Evolutionary conservation across 2,113 vertebrate species (phyloP), one percentile per base, ranked within the genome.

Genomic region (Nematolebias whitei): DNA sequence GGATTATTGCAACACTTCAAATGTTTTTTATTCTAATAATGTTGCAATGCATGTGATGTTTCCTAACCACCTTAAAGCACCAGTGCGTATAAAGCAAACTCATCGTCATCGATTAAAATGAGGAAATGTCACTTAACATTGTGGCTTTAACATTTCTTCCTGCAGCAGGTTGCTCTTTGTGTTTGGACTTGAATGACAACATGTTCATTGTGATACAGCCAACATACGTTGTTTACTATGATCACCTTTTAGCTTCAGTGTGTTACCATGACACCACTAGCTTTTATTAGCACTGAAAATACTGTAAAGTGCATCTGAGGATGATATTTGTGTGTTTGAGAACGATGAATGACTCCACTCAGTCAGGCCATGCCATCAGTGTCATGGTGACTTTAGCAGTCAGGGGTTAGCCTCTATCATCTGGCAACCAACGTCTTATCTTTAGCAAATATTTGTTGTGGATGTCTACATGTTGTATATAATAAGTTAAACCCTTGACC

Each of bases 251-350:
- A 6, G 11, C n/a, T 62, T 49, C 16, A 38, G 29, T 35, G 44
- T 48, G 59, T 38, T 38, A 49, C 59, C 32, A 35, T 38, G 44
- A 12, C 35, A 38, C 44, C n/a, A 12, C 2, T 3, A 38, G 29
- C 29, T 38, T 39, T 50, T 24, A 62, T 39, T 62, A 50, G 32
- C 15, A 16, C 19, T 48, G 19, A 62, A 62, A 62, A 62, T 19
- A n/a, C n/a, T n/a, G n/a, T n/a, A 38, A 45, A 48, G 13, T 20
- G 24, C 18, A 29, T 19, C 45, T 50, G 32, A 22, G 8, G 14
- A 2, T 49, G 14, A 62, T 50, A 10, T 50, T 62, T 50, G 19
- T 20, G 12, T 49, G 20, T 62, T 12, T 49, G 45, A 23, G 13
- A 3, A 38, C 16, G 15, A 62, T 23, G 32, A 45, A 60, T 15